Conservation (phyloP, 2,888 invertebrate species). For the Pseudococcus viburni region DNA sequence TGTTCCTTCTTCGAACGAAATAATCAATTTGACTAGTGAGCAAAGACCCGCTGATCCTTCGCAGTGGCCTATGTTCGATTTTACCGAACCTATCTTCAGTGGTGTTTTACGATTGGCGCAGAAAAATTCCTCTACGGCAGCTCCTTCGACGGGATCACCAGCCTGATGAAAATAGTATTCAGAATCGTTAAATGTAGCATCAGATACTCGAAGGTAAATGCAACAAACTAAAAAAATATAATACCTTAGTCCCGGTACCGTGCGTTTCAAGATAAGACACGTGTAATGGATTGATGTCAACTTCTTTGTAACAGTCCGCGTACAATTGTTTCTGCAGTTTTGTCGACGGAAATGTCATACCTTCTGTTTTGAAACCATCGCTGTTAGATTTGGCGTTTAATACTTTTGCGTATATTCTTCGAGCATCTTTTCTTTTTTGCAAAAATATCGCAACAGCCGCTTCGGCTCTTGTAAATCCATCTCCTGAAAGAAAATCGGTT, state of each 20-base stretch:
- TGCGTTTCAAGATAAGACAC: slow-evolving; percentile 68
- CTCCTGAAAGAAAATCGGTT: slow-evolving; percentile 68
- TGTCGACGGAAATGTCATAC: slow-evolving; percentile 50
- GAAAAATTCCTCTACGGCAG: slow-evolving; percentile 67
- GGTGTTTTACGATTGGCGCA: slow-evolving; percentile 70
- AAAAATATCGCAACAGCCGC: slow-evolving; percentile 71
- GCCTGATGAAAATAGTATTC: slow-evolving; percentile 53
- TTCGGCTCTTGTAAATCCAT: slow-evolving; percentile 73
- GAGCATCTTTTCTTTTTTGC: slow-evolving; percentile 71
- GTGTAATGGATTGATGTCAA: slow-evolving; percentile 67
- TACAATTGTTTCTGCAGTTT: slow-evolving; percentile 63
- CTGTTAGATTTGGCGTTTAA: slow-evolving; percentile 71
- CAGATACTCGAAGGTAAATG: too few relatives aligned
- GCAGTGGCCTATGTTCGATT: slow-evolving; percentile 69
- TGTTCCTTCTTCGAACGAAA: slow-evolving; percentile 69
- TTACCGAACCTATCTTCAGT: slow-evolving; percentile 76
- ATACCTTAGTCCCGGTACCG: slow-evolving; percentile 68
- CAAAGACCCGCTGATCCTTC: slow-evolving; percentile 73
- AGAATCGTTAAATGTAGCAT: too few relatives aligned
- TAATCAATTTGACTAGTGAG: slow-evolving; percentile 72
- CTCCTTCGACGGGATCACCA: slow-evolving; percentile 68
- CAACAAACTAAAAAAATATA: too few relatives aligned
- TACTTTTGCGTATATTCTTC: slow-evolving; percentile 73
- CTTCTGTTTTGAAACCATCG: slow-evolving; percentile 73
- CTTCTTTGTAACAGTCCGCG: slow-evolving; percentile 67